Evolutionary conservation across 2,888 invertebrate genomes (phyloP), one percentile per base, ranked within the genome.

Genomic region (Oscheius myriophilus): DNA sequence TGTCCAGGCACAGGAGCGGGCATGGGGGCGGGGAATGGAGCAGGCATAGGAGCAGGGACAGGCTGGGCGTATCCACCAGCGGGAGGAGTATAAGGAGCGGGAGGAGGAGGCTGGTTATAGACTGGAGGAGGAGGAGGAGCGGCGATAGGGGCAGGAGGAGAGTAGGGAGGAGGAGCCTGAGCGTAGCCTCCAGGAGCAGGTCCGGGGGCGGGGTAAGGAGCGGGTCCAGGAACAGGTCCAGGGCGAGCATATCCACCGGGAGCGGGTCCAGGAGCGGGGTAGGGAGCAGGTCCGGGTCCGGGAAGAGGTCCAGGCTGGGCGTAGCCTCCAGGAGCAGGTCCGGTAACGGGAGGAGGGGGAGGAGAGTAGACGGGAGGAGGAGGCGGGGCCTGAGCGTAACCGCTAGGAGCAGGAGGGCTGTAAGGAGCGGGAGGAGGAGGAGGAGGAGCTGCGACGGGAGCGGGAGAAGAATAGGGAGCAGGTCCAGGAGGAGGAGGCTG

Each of bases 401-500:
- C 33, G 41, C n/a, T 9, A 14, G 61, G 33, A 33, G 33, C 33
- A 9, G 33, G 33, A 6, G n/a, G n/a, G n/a, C n/a, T n/a, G n/a
- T 9, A 3, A 6, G 33, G 33, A 33, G 33, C 55, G 51, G 58
- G 58, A 49, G 43, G 53, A 46, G 52, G 66, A 42, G 41, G 26
- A 23, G 42, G 14, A 18, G 26, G 21, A 18, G 1, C 9, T 4
- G 51, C 43, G 54, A 25, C 12, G n/a, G 51, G 51, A 21, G 21
- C 23, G 7, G 39, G 41, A 49, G 33, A 25, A 26, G 51, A 58
- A 9, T 33, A 33, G n/a, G n/a, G n/a, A n/a, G n/a, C n/a, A n/a
- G n/a, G n/a, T 51, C 23, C 58, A 41, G 51, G 45, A 23, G 59
- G 54, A 41, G 51, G 45, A 23, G 59, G 45, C 54, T 55, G 62